Percentiles rank a stretch among this genome's conserved stretches.
phyloP scores from a whole-genome alignment of 2,888 invertebrate genomes.

The Stictocephala bisonia region DNA sequence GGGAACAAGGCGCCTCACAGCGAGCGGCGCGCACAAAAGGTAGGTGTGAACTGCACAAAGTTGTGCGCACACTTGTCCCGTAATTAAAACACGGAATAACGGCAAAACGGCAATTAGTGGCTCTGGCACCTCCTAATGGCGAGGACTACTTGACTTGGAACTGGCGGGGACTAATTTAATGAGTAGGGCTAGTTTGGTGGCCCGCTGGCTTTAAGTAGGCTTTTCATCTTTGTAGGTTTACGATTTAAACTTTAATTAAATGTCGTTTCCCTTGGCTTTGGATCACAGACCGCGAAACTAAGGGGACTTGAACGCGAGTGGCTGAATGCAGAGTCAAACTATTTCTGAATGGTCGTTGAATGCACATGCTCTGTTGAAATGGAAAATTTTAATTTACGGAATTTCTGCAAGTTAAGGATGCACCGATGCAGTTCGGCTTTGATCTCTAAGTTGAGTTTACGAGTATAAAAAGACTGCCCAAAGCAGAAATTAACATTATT shows the following conservation, averaged over 20 bases:
- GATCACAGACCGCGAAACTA: too few relatives aligned
- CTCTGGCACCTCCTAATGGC: constrained; percentile 10
- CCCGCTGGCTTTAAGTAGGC: constrained; percentile 33
- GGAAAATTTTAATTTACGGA: too few relatives aligned
- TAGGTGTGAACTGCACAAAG: not conserved
- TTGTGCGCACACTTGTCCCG: not conserved
- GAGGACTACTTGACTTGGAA: too few relatives aligned
- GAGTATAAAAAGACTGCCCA: too few relatives aligned
- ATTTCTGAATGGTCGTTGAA: not conserved
- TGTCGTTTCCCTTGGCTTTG: too few relatives aligned
- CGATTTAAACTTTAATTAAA: constrained; percentile 32
- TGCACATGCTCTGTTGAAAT: not conserved
- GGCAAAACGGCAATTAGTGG: constrained; percentile 10
- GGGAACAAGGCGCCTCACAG: not conserved
- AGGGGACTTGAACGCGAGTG: too few relatives aligned
- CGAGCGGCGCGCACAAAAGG: not conserved
- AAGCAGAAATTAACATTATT: too few relatives aligned
- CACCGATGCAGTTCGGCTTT: too few relatives aligned
- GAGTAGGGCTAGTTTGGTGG: constrained; percentile 47
- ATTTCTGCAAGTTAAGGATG: too few relatives aligned
- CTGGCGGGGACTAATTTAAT: constrained; percentile 55
- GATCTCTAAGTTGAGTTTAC: too few relatives aligned
- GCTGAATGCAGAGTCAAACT: too few relatives aligned
- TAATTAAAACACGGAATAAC: not conserved
- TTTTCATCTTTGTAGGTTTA: constrained; percentile 25